Percentiles rank a stretch among this genome's conserved stretches.
phyloP scores from a whole-genome alignment of 2,888 invertebrate species.

The Drosophila sordidapex region DNA sequence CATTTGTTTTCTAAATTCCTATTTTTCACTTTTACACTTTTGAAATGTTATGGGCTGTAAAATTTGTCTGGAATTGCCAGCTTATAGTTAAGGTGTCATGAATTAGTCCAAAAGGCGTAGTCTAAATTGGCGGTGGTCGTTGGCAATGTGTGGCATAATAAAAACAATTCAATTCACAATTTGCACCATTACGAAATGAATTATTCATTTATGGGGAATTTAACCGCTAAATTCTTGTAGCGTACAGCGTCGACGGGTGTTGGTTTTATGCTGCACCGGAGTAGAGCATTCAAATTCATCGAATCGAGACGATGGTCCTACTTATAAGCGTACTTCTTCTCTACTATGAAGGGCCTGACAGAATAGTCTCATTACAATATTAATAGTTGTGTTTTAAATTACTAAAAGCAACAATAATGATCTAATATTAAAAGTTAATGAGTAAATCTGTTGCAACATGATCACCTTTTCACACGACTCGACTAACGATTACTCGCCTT shows the following conservation, averaged over 20 bases:
- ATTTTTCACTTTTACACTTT: conserved; percentile 3
- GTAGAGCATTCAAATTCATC: conserved; percentile 47
- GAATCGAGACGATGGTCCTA: conserved; percentile 60
- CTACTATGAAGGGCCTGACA: conserved; percentile 45
- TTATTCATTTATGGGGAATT: conserved; percentile 80
- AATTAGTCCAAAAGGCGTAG: conserved; percentile 12
- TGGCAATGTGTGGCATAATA: conserved; percentile 52
- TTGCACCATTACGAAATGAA: conserved; percentile 79
- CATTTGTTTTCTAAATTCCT: conserved; percentile 17
- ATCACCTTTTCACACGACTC: background rate
- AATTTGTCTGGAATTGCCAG: conserved; percentile 2
- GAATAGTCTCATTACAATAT: background rate
- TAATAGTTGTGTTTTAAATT: background rate
- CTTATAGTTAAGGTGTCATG: conserved; percentile 15
- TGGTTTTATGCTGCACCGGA: conserved; percentile 29
- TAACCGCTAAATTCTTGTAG: conserved; percentile 70
- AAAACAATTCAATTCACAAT: conserved; percentile 81
- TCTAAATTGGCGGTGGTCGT: conserved; percentile 29
- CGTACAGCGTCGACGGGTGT: conserved; percentile 40
- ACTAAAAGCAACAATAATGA: background rate
- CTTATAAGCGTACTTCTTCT: conserved; percentile 5
- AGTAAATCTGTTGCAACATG: background rate
- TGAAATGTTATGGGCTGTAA: conserved; percentile 1
- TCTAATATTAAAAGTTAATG: background rate
- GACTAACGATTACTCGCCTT: too few relatives aligned